A percentile compares a stretch with the other conserved stretches of the same genome.
Conservation (phyloP, 1,140 invertebrate genomes). For the Leptoteleia sp. region DNA sequence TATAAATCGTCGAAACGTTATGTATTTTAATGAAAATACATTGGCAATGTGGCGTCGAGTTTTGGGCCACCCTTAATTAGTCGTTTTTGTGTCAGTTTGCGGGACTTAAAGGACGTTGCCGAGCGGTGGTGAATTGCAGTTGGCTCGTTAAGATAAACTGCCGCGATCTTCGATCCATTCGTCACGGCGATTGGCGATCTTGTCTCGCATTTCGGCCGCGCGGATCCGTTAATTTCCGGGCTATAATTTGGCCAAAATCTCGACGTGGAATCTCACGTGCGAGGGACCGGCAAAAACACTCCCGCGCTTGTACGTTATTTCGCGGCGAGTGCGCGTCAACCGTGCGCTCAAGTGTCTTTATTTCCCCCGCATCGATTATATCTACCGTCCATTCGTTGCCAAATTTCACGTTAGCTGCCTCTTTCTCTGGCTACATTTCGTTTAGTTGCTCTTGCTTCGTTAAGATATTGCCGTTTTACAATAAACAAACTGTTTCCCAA, state of each 20-base stretch:
- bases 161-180: conserved; percentile 46
- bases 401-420: conserved; percentile 4
- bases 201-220: conserved; percentile 47
- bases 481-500: conserved; percentile 33
- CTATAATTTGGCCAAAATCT: conserved; percentile 55
- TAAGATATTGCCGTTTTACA: conserved; percentile 12
- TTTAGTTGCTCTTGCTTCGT: not conserved
- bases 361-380: conserved; percentile 10
- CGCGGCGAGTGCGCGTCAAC: conserved; percentile 19
- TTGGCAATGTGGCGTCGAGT: no score
- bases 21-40: no score
- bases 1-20: no score
- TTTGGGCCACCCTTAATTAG: conserved; percentile 34
- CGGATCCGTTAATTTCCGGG: conserved; percentile 50
- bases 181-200: conserved; percentile 55
- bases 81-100: conserved; percentile 26
- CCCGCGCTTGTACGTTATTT: conserved; percentile 40
- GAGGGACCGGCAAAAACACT: conserved; percentile 7
- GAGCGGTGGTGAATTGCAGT: conserved; percentile 46
- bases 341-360: conserved; percentile 17
- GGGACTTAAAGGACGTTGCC: conserved; percentile 19
- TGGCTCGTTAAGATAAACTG: conserved; percentile 56
- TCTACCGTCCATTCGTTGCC: conserved; percentile 10
- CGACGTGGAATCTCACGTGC: conserved; percentile 22
- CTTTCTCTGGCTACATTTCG: no score